Percentiles rank a stretch among this genome's conserved stretches.
phyloP scores from a whole-genome alignment of 2,888 invertebrate genomes.

The Sesamia inferens region DNA sequence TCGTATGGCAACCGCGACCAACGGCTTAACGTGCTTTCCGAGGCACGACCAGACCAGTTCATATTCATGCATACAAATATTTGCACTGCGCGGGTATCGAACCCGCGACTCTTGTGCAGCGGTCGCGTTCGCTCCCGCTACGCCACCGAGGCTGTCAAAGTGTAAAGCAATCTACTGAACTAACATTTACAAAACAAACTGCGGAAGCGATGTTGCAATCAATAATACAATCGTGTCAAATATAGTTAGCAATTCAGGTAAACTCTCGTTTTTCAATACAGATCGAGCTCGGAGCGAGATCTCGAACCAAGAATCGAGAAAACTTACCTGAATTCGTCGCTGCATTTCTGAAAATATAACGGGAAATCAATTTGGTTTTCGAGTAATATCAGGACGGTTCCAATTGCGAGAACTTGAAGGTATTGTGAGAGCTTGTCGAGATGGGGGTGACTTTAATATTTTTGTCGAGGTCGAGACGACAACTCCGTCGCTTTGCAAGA shows the following conservation, averaged over 20 bases:
- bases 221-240: constrained; percentile 56
- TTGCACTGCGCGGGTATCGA: no score
- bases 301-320: constrained; percentile 36
- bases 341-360: constrained; percentile 77
- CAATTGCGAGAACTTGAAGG: constrained; percentile 70
- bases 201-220: constrained; percentile 48
- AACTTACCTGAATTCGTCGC: constrained; percentile 65
- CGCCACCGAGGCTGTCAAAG: no score
- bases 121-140: no score
- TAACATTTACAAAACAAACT: constrained; percentile 57
- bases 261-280: constrained; percentile 50
- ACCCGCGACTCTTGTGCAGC: no score
- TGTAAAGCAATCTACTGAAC: constrained; percentile 59
- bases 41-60: no score
- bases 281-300: constrained; percentile 23
- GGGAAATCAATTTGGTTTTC: constrained; percentile 83
- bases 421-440: constrained; percentile 58
- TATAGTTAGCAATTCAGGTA: constrained; percentile 46
- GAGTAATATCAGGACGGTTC: constrained; percentile 74
- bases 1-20: no score
- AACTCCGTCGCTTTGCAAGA: constrained; percentile 73
- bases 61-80: no score
- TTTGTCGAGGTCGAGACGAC: constrained; percentile 79
- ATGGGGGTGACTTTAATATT: constrained; percentile 81
- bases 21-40: no score